Conservation (phyloP, 2,113 vertebrate genomes). For the Chaenogobius annularis region DNA sequence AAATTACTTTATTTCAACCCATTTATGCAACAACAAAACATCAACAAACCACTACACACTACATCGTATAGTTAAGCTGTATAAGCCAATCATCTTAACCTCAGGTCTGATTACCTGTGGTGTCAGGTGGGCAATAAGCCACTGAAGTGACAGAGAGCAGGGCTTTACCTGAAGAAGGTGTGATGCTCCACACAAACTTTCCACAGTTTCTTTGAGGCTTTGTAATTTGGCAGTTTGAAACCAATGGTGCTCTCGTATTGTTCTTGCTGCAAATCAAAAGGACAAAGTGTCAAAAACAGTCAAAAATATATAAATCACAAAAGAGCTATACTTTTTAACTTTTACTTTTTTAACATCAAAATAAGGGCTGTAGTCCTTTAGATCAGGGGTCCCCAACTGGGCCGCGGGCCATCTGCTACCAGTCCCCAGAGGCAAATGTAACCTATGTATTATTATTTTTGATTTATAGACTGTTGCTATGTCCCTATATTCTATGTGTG, state of each 20-base stretch:
- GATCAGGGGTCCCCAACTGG: too few relatives aligned
- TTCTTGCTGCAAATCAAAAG: conserved; percentile 80
- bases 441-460: too few relatives aligned
- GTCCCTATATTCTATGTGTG: too few relatives aligned
- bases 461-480: too few relatives aligned
- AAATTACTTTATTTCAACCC: neutral
- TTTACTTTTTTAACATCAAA: too few relatives aligned
- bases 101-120: conserved; percentile 26
- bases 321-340: neutral
- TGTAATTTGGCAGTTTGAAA: conserved; percentile 93
- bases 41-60: conserved; percentile 3
- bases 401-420: too few relatives aligned
- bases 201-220: conserved; percentile 96
- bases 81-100: conserved; percentile 51
- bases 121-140: conserved; percentile 10
- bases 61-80: conserved; percentile 25
- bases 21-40: neutral
- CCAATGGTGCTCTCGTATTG: conserved; percentile 93
- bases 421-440: too few relatives aligned
- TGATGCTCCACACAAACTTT: conserved; percentile 96
- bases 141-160: conserved; percentile 2
- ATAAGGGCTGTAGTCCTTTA: too few relatives aligned
- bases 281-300: neutral
- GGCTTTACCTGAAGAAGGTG: conserved; percentile 92
- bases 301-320: neutral